phyloP scores from a whole-genome alignment of 2,113 vertebrate species.

The Misgurnus mizolepis region DNA sequence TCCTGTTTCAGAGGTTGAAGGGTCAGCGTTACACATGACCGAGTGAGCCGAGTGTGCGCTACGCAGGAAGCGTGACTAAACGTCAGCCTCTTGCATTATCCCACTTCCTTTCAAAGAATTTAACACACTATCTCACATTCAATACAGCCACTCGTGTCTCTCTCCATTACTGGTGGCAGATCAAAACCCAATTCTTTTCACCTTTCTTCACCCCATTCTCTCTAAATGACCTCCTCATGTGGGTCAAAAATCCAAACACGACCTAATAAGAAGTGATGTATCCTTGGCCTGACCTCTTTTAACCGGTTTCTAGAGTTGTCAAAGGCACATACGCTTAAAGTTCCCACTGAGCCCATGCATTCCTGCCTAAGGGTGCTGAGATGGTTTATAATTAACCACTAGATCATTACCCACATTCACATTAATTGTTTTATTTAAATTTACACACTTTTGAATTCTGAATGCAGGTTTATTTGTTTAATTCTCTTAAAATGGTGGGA shows the following conservation, averaged over 20 bases:
- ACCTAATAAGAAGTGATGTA: conserved; percentile 65
- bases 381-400: too few species aligned
- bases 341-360: background rate
- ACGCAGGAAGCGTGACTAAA: conserved; percentile 55
- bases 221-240: conserved; percentile 47
- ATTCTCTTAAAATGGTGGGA: too few species aligned
- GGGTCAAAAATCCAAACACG: conserved; percentile 42
- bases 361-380: too few species aligned
- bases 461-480: too few species aligned
- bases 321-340: conserved; percentile 43
- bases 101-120: background rate
- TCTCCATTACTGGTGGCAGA: conserved; percentile 40
- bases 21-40: background rate
- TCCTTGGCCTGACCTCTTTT: conserved; percentile 49
- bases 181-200: background rate
- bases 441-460: too few species aligned
- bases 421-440: too few species aligned
- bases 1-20: conserved; percentile 11
- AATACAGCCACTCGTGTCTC: conserved; percentile 32
- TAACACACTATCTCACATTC: conserved; percentile 38
- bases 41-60: background rate
- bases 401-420: too few species aligned
- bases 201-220: conserved; percentile 18
- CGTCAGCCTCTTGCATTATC: conserved; percentile 21
- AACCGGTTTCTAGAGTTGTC: conserved; percentile 45